A percentile compares a stretch with the other conserved stretches of the same genome.
Evolutionary conservation across 1,140 invertebrate genomes (phyloP).

Genomic region (Apis florea): DNA sequence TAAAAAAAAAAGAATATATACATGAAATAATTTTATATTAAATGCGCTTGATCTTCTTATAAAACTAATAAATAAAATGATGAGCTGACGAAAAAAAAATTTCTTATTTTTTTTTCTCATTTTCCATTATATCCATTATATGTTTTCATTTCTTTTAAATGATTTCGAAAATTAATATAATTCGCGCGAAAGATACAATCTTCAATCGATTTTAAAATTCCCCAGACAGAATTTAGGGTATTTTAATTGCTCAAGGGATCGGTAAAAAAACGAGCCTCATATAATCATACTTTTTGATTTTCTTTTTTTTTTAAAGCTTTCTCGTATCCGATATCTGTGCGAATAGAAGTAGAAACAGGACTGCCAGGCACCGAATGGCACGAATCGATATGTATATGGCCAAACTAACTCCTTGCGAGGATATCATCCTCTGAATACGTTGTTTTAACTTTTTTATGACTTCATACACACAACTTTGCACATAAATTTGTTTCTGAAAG

Average conservation of each 20-base stretch:
- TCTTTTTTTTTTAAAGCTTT: conserved; percentile 32
- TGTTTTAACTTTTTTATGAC: conserved; percentile 44
- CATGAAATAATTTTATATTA: conserved; percentile 1
- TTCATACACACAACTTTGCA: conserved; percentile 15
- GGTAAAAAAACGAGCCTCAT: not conserved
- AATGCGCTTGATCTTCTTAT: not conserved
- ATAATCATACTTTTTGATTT: conserved; percentile 14
- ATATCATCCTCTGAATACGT: conserved; percentile 47
- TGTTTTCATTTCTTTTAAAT: not conserved
- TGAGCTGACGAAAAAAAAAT: not conserved
- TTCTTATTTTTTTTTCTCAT: not conserved
- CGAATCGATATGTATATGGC: conserved; percentile 72
- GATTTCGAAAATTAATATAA: not conserved
- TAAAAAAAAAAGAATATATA: not conserved
- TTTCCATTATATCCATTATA: not conserved
- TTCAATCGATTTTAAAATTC: not conserved
- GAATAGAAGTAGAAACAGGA: conserved; percentile 60
- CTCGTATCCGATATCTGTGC: conserved; percentile 43
- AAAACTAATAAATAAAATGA: not conserved
- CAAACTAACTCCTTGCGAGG: conserved; percentile 31
- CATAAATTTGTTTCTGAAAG: not conserved
- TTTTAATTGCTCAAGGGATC: not conserved
- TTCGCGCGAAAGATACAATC: not conserved
- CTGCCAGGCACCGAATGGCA: conserved; percentile 76
- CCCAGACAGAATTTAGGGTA: no score